phyloP scores from a whole-genome alignment of 2,888 invertebrate species.

The Drosophila mimetica region DNA sequence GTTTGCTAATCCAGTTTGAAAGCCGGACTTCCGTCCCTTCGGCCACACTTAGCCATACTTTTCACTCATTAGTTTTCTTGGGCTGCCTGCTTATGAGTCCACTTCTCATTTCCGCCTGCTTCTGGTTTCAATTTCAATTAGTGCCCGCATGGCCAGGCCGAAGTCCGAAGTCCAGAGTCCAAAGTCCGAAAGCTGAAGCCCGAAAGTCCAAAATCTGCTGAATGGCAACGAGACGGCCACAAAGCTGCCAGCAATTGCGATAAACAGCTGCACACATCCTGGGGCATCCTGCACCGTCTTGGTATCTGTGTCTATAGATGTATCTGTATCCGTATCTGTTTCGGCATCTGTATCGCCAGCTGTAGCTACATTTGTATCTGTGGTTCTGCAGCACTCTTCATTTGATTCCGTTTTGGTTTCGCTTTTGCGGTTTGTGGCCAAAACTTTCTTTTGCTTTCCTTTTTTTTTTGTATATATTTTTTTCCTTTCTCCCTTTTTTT shows the following conservation, averaged over 20 bases:
- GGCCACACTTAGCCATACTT: neutral
- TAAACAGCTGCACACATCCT: constrained; percentile 39
- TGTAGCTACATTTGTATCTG: constrained; percentile 21
- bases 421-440: constrained; percentile 65
- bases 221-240: constrained; percentile 10
- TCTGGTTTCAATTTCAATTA: constrained; percentile 46
- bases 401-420: constrained; percentile 71
- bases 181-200: neutral
- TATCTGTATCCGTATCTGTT: neutral
- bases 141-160: constrained; percentile 19
- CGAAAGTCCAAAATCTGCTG: constrained; percentile 15
- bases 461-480: neutral
- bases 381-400: constrained; percentile 46
- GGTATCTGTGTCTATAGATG: neutral
- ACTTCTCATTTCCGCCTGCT: constrained; percentile 14
- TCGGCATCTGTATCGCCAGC: constrained; percentile 7
- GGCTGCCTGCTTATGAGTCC: constrained; percentile 1
- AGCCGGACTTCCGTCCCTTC: neutral
- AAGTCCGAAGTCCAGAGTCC: neutral
- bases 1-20: neutral
- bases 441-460: constrained; percentile 27
- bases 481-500: neutral
- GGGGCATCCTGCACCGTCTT: constrained; percentile 30
- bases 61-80: constrained; percentile 6
- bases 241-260: constrained; percentile 40